Evolutionary conservation across 2,888 invertebrate species (phyloP), one percentile per base, ranked within the genome.

Genomic region (Phortica okadai): DNA sequence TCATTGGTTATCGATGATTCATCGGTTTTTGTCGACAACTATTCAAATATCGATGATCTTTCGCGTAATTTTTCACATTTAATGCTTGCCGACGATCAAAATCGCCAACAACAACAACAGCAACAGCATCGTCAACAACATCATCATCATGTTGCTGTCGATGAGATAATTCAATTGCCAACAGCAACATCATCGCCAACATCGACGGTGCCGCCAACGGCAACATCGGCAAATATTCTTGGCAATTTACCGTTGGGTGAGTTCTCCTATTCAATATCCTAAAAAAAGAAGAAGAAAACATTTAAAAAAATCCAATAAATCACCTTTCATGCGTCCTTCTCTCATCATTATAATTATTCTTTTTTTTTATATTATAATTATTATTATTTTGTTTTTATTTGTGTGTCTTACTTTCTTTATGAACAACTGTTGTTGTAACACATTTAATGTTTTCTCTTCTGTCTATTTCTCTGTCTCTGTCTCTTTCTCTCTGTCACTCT

Each of bases 1-100:
- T 96, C 97, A 67, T 92, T 97, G 88, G 92, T 95, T 88, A 94
- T 95, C 88, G 94, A 95, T 89, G 95, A 95, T 81, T 92, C 92
- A 80, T 84, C 86, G 62, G 86, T 83, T 79, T 2, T 69, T 64
- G 86, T 83, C 74, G 89, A 88, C 82, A 76, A 67, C 58, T 76
- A 74, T 69, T 44, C 25, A 41, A 10, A 64, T 56, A 69, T 67
- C 62, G 80, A 80, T 67, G 75, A 79, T 21, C 73, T 80, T 50
- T 67, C 77, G 56, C 79, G 78, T 42, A 75, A 80, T 45, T 88
- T 86, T 79, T 84, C 88, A 74, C 86, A 89, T 79, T 76, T 87
- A 50, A 83, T 82, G 77, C 74, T 78, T 83, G 80, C 82, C 80
- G 59, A 81, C 73, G 45, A 78, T 74, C 84, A 80, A 16, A 16